These are phyloP conservation scores for Centruroides vittatus DNA, from an alignment of 1,140 invertebrate genomes.

Conservation along the genomic window DNA sequence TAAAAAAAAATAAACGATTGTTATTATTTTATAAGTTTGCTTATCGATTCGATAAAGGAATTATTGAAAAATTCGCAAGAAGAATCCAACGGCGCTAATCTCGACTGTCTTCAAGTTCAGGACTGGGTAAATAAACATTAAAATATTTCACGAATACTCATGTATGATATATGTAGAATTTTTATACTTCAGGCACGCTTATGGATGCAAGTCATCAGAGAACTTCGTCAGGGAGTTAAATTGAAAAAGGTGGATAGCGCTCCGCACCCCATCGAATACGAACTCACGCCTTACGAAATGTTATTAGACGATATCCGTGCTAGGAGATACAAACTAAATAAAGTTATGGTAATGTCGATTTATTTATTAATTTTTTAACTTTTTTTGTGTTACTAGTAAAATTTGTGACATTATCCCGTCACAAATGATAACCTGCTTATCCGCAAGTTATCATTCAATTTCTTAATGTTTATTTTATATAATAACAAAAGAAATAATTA, in stretches of 20 bases:
- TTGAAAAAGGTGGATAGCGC: constrained; percentile 65
- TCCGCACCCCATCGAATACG: constrained; percentile 59
- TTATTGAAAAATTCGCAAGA: not conserved
- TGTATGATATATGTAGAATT: not conserved
- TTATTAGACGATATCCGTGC: constrained; percentile 90
- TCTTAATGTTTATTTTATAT: no score
- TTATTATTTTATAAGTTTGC: no score
- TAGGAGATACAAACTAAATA: constrained; percentile 57
- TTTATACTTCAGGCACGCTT: constrained; percentile 57
- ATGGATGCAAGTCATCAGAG: constrained; percentile 90
- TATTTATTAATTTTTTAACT: no score
- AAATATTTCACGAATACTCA: no score
- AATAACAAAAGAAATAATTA: no score
- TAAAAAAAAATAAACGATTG: no score
- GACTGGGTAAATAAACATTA: constrained; percentile 56
- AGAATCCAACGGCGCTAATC: not conserved
- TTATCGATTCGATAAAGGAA: no score
- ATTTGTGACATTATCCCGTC: no score
- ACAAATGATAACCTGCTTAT: no score
- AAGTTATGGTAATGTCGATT: constrained; percentile 27
- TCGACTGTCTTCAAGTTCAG: constrained; percentile 45
- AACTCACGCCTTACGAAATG: constrained; percentile 93
- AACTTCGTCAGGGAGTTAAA: constrained; percentile 71
- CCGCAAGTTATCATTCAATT: no score
- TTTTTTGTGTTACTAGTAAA: no score